A percentile compares a stretch with the other conserved stretches of the same genome.
Conservation (phyloP, 2,113 vertebrate genomes). For the Planiliza haematocheilus region DNA sequence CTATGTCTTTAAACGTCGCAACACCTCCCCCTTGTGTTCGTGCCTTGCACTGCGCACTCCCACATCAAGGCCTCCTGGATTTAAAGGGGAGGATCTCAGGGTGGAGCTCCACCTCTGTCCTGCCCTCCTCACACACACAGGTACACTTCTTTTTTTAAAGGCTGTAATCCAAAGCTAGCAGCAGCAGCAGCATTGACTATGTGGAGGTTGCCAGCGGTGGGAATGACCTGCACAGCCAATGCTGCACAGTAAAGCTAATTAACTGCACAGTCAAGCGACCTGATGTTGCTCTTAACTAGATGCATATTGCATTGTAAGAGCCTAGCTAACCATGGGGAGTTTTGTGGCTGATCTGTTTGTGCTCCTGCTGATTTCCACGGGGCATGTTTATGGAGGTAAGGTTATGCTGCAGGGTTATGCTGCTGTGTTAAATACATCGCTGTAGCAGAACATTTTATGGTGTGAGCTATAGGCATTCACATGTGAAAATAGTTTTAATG, state of each 20-base stretch:
- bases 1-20: background rate
- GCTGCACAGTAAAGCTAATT: slow-evolving; percentile 27
- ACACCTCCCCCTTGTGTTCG: slow-evolving; percentile 57
- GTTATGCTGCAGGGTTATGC: background rate
- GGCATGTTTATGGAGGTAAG: slow-evolving; percentile 77
- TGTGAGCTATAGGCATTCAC: too few species aligned
- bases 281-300: slow-evolving; percentile 56
- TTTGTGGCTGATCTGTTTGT: slow-evolving; percentile 62
- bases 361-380: slow-evolving; percentile 61
- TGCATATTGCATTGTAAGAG: slow-evolving; percentile 15
- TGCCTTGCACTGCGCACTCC: background rate
- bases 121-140: slow-evolving; percentile 48
- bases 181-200: slow-evolving; percentile 8
- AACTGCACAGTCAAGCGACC: slow-evolving; percentile 19
- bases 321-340: slow-evolving; percentile 59
- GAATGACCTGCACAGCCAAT: slow-evolving; percentile 14
- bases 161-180: slow-evolving; percentile 42
- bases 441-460: background rate
- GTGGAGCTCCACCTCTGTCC: slow-evolving; percentile 52
- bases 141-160: slow-evolving; percentile 45
- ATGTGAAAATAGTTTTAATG: background rate
- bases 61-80: background rate
- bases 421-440: background rate
- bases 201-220: slow-evolving; percentile 23
- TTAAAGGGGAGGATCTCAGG: slow-evolving; percentile 35